Evolutionary conservation across 53 echinoderm and acorn worm species (phyloP).

Genomic region (Holothuria leucospilota): DNA sequence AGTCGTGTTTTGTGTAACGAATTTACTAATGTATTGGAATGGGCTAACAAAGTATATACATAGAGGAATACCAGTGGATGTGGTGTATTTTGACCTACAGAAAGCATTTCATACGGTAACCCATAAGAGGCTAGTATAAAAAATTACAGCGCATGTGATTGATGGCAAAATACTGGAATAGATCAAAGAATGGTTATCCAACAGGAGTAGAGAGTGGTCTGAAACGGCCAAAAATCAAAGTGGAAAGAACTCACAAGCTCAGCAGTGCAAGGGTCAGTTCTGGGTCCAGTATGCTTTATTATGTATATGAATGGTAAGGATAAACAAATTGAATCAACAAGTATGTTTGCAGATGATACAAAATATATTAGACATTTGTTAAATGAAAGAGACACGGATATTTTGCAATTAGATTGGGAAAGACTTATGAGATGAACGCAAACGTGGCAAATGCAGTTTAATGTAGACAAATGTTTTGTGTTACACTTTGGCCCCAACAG

Average conservation of each 20-base stretch:
- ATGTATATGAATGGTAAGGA: no score
- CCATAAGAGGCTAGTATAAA: not conserved
- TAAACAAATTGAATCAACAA: no score
- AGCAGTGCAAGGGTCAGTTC: slow-evolving; percentile 19
- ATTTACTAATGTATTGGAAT: slow-evolving; percentile 15
- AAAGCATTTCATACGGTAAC: no score
- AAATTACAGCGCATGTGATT: slow-evolving; percentile 4
- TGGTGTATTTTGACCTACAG: no score
- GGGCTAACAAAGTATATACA: no score
- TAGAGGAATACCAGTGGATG: no score
- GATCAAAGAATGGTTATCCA: slow-evolving; percentile 7
- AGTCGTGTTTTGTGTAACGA: no score
- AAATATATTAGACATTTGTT: no score
- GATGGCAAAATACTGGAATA: not conserved
- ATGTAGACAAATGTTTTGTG: not conserved
- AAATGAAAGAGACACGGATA: no score
- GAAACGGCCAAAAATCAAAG: not conserved
- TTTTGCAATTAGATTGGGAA: not conserved
- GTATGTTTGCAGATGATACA: no score
- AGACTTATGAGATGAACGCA: not conserved
- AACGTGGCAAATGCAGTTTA: not conserved
- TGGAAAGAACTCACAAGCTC: slow-evolving; percentile 2
- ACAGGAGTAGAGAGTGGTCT: not conserved
- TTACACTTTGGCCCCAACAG: not conserved
- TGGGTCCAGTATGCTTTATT: no score